phyloP scores from a whole-genome alignment of 2,797 vertebrate genomes.

The Urocyon cinereoargenteus region DNA sequence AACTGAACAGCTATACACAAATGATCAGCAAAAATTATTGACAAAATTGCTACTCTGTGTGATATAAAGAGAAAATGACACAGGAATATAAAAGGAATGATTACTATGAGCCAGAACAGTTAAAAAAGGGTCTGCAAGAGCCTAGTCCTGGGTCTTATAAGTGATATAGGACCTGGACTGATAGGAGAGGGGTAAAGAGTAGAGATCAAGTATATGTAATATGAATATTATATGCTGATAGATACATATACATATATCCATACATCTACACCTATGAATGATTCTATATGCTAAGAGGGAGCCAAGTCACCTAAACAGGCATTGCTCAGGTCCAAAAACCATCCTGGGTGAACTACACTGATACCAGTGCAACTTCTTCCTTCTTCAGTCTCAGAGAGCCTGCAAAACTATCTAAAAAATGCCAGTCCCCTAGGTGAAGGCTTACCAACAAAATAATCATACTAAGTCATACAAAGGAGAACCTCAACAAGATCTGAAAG shows the following conservation, averaged over 20 bases:
- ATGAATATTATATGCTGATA: not conserved
- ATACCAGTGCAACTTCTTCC: not conserved
- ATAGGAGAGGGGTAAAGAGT: not conserved
- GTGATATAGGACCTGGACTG: not conserved
- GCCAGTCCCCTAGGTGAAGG: not conserved
- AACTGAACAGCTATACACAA: not conserved
- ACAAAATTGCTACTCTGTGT: not conserved
- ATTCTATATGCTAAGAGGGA: not conserved
- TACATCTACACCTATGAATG: not conserved
- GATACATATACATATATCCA: not conserved
- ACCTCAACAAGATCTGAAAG: not conserved
- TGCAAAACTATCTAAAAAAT: not conserved
- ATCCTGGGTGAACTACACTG: accelerated
- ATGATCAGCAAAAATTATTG: not conserved
- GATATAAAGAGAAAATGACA: not conserved
- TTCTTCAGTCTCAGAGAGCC: not conserved
- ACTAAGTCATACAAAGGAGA: not conserved
- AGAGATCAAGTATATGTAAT: not conserved
- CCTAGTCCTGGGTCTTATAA: not conserved
- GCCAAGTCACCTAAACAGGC: not conserved
- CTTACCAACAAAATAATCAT: not conserved
- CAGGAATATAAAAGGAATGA: not conserved
- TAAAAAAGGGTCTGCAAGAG: not conserved
- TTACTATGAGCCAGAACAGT: not conserved
- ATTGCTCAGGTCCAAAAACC: not conserved